Conservation (phyloP, 1,140 invertebrate genomes). For the Orchestia grillus region DNA sequence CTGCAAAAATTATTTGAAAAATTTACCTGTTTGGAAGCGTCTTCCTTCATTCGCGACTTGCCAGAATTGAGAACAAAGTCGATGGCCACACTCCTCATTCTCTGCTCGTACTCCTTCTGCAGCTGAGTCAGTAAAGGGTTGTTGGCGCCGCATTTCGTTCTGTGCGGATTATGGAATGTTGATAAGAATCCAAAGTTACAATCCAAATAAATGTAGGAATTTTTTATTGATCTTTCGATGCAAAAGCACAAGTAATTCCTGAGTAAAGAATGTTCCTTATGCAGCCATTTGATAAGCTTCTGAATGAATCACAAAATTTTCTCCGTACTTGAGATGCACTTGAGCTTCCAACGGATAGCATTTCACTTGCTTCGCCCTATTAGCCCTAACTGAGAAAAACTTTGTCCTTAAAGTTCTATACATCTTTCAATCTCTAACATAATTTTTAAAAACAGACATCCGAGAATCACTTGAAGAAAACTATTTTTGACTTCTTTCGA, state of each 20-base stretch:
- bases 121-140: constrained; percentile 62
- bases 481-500: no score
- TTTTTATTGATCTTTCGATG: neutral
- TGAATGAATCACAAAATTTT: no score
- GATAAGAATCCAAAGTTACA: neutral
- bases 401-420: no score
- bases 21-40: constrained; percentile 53
- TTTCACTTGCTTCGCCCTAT: no score
- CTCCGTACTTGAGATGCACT: no score
- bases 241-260: neutral
- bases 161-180: neutral
- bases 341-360: no score
- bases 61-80: constrained; percentile 66
- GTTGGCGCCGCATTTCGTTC: constrained; percentile 59
- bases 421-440: no score
- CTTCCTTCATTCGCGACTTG: constrained; percentile 55
- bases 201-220: neutral
- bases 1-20: neutral
- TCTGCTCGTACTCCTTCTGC: constrained; percentile 64
- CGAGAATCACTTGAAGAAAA: no score
- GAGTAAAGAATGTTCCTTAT: neutral
- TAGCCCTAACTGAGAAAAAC: no score
- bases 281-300: no score
- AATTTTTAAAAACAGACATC: no score
- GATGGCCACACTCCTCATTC: constrained; percentile 65